Conservation (phyloP, 2,797 vertebrate genomes). For the Eptatretus atami region DNA sequence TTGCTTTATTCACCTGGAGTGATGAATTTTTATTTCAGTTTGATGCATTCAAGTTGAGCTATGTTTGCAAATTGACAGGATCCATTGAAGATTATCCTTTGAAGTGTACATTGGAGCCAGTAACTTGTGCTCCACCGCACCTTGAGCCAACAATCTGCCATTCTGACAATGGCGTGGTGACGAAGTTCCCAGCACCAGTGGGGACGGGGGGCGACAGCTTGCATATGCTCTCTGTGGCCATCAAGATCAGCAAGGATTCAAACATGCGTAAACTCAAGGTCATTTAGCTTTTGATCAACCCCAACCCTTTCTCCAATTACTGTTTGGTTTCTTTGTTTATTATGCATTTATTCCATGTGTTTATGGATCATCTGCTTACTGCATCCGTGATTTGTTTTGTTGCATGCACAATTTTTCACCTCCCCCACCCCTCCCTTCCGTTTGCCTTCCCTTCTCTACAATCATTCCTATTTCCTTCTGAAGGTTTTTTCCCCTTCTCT, state of each 20-base stretch:
- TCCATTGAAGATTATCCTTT: conserved; percentile 24
- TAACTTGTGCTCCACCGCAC: conserved; percentile 26
- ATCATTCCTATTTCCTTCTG: too few species aligned
- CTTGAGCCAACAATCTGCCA: conserved; percentile 44
- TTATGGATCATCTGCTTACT: neutral
- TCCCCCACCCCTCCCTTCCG: neutral
- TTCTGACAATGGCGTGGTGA: conserved; percentile 38
- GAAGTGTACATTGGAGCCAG: conserved; percentile 28
- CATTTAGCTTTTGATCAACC: neutral
- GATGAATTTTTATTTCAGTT: too few species aligned
- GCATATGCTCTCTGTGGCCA: conserved; percentile 51
- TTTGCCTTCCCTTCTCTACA: neutral
- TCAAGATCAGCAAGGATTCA: conserved; percentile 44
- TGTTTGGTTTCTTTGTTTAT: too few species aligned
- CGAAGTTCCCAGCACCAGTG: conserved; percentile 18
- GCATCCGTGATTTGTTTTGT: neutral
- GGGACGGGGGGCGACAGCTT: conserved; percentile 26
- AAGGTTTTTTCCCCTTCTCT: too few species aligned
- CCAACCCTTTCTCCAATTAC: too few species aligned
- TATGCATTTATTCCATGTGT: neutral
- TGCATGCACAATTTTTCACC: neutral
- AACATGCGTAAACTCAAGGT: conserved; percentile 41
- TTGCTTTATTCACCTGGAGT: too few species aligned
- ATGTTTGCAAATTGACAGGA: conserved; percentile 14
- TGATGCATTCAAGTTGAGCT: too few species aligned